These are phyloP conservation scores for Oasisia sp. DNA, from an alignment of 2,888 invertebrate species.

Conservation along the genomic window DNA sequence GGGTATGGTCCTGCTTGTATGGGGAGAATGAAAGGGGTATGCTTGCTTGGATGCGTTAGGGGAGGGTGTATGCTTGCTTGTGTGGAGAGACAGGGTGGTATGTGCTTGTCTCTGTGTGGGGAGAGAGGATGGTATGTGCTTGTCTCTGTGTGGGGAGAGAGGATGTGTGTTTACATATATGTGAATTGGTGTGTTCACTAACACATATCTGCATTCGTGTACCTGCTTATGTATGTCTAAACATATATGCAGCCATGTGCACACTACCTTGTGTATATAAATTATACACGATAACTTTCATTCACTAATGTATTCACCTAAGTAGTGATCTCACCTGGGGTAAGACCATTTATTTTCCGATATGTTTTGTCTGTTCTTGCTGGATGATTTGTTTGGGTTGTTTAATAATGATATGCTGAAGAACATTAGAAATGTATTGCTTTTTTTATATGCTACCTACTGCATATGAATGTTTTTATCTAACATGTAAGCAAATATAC, in stretches of 20 bases:
- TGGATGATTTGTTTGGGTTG: not conserved
- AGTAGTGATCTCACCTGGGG: not conserved
- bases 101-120: too few relatives aligned
- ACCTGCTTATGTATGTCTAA: too few relatives aligned
- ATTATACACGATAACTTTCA: not conserved
- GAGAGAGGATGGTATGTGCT: too few relatives aligned
- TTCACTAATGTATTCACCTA: not conserved
- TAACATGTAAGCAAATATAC: not conserved
- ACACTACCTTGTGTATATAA: not conserved
- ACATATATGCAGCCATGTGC: not conserved
- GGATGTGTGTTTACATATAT: too few relatives aligned
- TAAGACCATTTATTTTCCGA: not conserved
- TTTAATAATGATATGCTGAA: not conserved
- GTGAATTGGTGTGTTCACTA: too few relatives aligned
- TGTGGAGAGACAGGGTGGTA: too few relatives aligned
- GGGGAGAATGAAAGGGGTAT: too few relatives aligned
- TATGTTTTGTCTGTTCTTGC: not conserved
- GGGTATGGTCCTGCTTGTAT: too few relatives aligned
- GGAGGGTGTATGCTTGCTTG: too few relatives aligned
- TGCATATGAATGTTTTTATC: not conserved
- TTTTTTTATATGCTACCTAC: not conserved
- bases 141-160: too few relatives aligned
- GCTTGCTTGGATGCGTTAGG: too few relatives aligned
- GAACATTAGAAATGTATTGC: not conserved
- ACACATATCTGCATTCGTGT: too few relatives aligned